Evolutionary conservation across 2,113 vertebrate genomes (phyloP), one percentile per base, ranked within the genome.

Genomic region (Aegotheles bennettii): DNA sequence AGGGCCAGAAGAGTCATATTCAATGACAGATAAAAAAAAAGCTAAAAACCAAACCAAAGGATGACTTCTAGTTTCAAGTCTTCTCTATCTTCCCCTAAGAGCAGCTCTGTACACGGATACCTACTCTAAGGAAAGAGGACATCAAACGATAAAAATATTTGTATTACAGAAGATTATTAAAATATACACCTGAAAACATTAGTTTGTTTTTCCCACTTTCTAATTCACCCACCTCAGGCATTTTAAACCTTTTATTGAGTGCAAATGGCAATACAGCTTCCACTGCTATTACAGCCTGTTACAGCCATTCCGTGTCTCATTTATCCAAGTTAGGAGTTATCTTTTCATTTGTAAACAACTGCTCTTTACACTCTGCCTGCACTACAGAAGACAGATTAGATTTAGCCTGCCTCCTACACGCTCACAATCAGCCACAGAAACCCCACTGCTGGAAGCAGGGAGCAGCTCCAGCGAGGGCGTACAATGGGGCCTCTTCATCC

Each of bases 331-430:
- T 12, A 56, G 85, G 84, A 88, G 88, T 80, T 87, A 93, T 84
- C 87, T 70, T 59, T 70, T 74, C 78, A 80, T 74, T 94, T 70
- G 94, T 88, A 95, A 95, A 95, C 87, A 93, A 67, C 67, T 2
- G 5, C 50, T 45, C 87, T 63, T 80, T 79, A 83, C 89, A 85
- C 47, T 42, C 84, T 53, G 79, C 79, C 85, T 60, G 71, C 63
- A 59, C 50, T 31, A 54, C 90, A 73, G 93, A 80, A 70, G 71
- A 59, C 71, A 70, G 69, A 93, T 61, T 53, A 85, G 60, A 65
- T 45, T 36, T 57, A 5, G n/a, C 51, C 85, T 40, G 71, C 63
- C 73, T 90, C 79, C 82, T 47, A 31, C 79, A 54, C 1, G 20
- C 59, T 77, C 71, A 60, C 75, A 85, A 76, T 73, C 51, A 29